A percentile compares a stretch with the other conserved stretches of the same genome.
These are phyloP conservation scores for Stenodera caucasica DNA, from an alignment of 2,888 invertebrate genomes.

Conservation along the genomic window DNA sequence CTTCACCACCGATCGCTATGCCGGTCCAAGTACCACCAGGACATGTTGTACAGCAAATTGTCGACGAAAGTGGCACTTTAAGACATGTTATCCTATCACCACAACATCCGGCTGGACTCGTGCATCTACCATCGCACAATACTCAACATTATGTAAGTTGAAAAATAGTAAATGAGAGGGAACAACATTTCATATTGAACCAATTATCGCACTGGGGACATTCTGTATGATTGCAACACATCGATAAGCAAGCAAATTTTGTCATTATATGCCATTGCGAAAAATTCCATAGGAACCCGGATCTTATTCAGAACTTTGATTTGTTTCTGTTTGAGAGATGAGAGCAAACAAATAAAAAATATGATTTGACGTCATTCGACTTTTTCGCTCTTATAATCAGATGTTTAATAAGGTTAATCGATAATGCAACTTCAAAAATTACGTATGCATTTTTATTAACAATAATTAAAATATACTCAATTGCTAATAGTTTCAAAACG, in stretches of 20 bases:
- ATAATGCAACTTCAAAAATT: not conserved
- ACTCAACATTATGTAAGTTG: conserved; percentile 68
- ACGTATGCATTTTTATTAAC: not conserved
- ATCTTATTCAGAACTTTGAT: not conserved
- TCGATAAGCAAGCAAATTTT: too few species aligned
- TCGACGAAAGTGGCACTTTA: conserved; percentile 86
- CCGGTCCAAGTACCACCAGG: conserved; percentile 91
- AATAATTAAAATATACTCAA: not conserved
- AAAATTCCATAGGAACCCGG: too few species aligned
- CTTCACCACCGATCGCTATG: conserved; percentile 77
- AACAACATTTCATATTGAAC: too few species aligned
- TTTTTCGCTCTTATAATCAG: too few species aligned
- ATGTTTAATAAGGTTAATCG: too few species aligned
- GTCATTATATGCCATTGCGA: too few species aligned
- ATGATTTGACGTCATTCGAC: not conserved
- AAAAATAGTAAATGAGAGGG: not conserved
- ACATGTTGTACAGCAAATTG: conserved; percentile 88
- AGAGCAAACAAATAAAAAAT: not conserved
- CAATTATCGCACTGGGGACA: too few species aligned
- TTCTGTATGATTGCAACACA: too few species aligned
- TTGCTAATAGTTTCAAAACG: not conserved
- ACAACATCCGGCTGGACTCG: conserved; percentile 61
- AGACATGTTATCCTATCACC: conserved; percentile 89
- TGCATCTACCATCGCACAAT: conserved; percentile 62
- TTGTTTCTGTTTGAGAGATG: not conserved